Evolutionary conservation across 2,797 vertebrate species (phyloP).

Genomic region (Takifugu rubripes): DNA sequence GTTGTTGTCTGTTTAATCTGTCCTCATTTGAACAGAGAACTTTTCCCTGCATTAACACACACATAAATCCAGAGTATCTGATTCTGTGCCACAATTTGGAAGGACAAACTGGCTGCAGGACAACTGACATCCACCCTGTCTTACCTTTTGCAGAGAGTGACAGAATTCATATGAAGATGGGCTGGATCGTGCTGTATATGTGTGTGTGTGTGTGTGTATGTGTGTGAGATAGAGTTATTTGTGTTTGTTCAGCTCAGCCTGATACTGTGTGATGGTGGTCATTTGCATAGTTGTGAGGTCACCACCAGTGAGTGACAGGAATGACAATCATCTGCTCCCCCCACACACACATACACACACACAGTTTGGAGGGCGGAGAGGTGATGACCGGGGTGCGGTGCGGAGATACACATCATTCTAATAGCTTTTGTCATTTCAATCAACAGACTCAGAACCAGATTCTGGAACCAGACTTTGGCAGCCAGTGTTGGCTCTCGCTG

Average conservation of each 20-base stretch:
- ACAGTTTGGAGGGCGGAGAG: constrained; percentile 19
- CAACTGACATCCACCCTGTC: neutral
- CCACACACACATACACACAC: constrained; percentile 14
- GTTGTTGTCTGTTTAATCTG: neutral
- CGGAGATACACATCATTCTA: constrained; percentile 58
- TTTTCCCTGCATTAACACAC: too few species aligned
- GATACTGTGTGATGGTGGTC: constrained; percentile 31
- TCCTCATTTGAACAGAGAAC: neutral
- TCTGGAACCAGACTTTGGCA: too few species aligned
- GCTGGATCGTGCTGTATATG: neutral
- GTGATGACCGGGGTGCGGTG: constrained; percentile 50
- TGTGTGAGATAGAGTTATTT: neutral
- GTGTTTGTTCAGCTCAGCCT: constrained; percentile 24
- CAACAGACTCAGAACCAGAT: constrained; percentile 41
- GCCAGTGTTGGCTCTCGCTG: too few species aligned
- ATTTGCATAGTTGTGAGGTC: constrained; percentile 64
- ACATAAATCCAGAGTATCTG: neutral
- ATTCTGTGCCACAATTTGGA: constrained; percentile 10
- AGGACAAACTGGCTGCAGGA: constrained; percentile 22
- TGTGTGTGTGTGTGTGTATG: neutral
- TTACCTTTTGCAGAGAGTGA: neutral
- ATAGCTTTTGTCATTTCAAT: constrained; percentile 67
- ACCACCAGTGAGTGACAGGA: constrained; percentile 50
- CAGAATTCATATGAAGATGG: neutral
- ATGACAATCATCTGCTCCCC: constrained; percentile 40